Evolutionary conservation across 92 coral and sea anemone genomes (phyloP), one percentile per base, ranked within the genome.

Genomic region (Epizoanthus stellaris): DNA sequence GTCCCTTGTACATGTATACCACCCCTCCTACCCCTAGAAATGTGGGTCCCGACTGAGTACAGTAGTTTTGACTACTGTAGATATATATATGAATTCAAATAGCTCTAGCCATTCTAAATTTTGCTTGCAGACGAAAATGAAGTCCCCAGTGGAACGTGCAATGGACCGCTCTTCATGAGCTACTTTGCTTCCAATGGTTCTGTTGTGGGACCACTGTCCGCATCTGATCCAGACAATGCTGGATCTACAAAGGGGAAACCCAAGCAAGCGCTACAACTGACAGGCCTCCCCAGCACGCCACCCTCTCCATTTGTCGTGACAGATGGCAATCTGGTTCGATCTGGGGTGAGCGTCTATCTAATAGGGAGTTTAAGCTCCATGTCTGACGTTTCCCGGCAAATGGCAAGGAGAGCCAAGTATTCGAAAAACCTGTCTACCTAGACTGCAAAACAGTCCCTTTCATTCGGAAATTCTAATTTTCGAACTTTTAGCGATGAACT

Each of bases 151-250:
- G 90, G 89, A 56, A 70, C 87, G 17, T 95, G 98, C 52, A 76
- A 17, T 59, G 40, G 70, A 17, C 94, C 97, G 4, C 87, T 91
- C 42, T 6, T 62, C 19, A 68, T 87, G 58, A 81, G 90, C 12
- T 68, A 86, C 30, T 63, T 60, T 82, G 87, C 90, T 0, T 94
- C 98, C 12, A 67, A 80, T 61, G 98, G 98, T n/a, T 86, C 94
- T 6, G 84, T 95, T 1, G 85, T 95, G 39, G 92, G 88, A 10
- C 57, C 38, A 6, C 82, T 95, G 40, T 54, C 80, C 39, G 93
- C 85, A 6, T 84, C 76, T 6, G 98, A 95, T 84, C 98, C 98
- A 54, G 98, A 95, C 67, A 95, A 95, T 84, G 93, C 83, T 60
- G 88, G 77, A 42, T 81, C 47, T 1, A 59, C 67, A 17, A 68